Evolutionary conservation across 2,797 vertebrate genomes (phyloP), one percentile per base, ranked within the genome.

Genomic region (Acestrorhynchus altus): DNA sequence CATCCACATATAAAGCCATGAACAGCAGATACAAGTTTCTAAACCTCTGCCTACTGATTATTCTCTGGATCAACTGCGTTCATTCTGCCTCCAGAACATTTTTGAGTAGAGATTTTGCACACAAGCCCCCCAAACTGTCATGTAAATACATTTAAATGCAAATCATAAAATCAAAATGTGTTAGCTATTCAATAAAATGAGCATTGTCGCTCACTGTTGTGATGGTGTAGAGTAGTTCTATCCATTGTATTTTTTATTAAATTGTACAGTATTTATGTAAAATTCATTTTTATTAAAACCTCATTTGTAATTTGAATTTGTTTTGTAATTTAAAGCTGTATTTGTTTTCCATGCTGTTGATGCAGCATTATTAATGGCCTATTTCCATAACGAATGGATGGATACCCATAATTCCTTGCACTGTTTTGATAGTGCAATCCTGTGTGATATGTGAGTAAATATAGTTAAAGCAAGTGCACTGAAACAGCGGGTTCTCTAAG

Each of bases 191-290:
- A 13, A 40, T 69, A 6, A 49, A 39, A n/a, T 52, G 6, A 69
- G 9, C 24, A 9, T 20, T 49, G 39, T n/a, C n/a, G 13, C n/a
- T n/a, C n/a, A n/a, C n/a, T n/a, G n/a, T n/a, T n/a, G n/a, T 64
- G 66, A 12, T 68, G 63, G 26, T 26, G 47, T 47, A 65, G 13
- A 20, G n/a, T 20, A 7, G 22, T 4, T 49, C 44, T 28, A 15
- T 31, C 20, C 20, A 0, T 42, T 64, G 12, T 64, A 7, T 28
- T 12, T 57, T 31, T 31, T 35, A 18, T 60, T 35, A 8, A 11
- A 20, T 0, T 69, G 65, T 51, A 68, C 65, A 67, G 65, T 47
- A 47, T 46, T 69, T 35, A 69, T 69, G 13, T 16, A 12, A 28
- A 26, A 12, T 65, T 65, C 9, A 22, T 42, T 67, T 49, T 12